Base-by-base conservation (phyloP, 2,113 vertebrate genomes). In the Cyanoderma ruficeps region DNA sequence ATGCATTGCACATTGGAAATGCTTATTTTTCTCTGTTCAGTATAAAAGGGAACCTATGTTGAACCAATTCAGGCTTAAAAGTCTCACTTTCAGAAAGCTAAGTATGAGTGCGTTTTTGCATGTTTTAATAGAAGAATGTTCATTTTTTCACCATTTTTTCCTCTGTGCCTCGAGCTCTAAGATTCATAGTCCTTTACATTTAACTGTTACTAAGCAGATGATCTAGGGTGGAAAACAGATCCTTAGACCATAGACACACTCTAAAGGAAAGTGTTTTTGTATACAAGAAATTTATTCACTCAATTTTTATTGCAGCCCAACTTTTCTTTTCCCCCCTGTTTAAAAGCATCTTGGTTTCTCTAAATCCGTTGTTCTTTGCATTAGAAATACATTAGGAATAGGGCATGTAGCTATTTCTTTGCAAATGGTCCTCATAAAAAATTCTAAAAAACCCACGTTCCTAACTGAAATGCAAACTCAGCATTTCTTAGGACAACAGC, bases 381-480 rank as follows among this genome's bases (percentile, higher is more conserved):
- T 68, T 89, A 90, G 41, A 83, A 80, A 91, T 90, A 12, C 55
- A 33, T 74, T 55, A 75, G 37, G 31, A 68, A 44, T 71, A 89
- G 10, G 4, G 27, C 42, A n/a, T 50, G 77, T 91, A 94, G 42
- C 23, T 64, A 30, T 68, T 46, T 83, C 44, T 94, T 84, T 87
- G 70, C 41, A 90, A 91, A 87, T 47, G 10, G 2, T 91, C 46
- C 72, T 89, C 49, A 92, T 89, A 79, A 65, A 94, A 94, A 96
- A 91, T 49, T 22, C n/a, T 90, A 61, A 93, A 96, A 95, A 49
- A 44, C 16, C 18, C 5, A 42, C 7, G 16, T 42, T 81, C 50
- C 33, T 72, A 68, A 64, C 63, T 71, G 82, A 94, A 96, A 79
- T 63, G 65, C 89, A 78, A 88, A 82, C 63, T 97, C 84, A 89